Evolutionary conservation across 2,888 invertebrate genomes (phyloP), one percentile per base, ranked within the genome.

Genomic region (Lithophane ornitopus): DNA sequence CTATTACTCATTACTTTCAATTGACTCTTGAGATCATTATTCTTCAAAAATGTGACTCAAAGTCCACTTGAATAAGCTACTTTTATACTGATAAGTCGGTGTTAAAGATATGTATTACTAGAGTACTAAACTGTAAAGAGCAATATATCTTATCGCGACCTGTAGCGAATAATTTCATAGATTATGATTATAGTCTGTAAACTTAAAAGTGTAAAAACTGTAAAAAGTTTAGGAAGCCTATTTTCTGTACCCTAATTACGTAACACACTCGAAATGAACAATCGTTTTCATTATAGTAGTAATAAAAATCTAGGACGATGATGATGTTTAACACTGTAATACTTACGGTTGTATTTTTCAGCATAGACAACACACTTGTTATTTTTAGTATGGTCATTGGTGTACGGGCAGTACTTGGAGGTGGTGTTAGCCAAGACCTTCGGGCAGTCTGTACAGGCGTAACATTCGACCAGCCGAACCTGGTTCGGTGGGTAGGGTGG

Each of bases 331-430:
- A 3, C 58, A 22, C 1, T 41, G 58, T 58, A 44, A 67, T 80
- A 92, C 93, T 93, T 85, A 94, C 94, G 88, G 80, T 76, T 87
- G 75, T 93, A 95, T 73, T 92, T 90, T 70, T 95, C 95, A 0
- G 90, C 87, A 77, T 94, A 95, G 3, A 88, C 87, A 12, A 95
- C 90, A 82, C 95, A 95, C 81, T 89, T 93, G 41, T 88, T 89
- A 72, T 86, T 86, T 78, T 91, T 94, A 0, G 80, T 70, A 3
- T 84, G 69, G 56, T 93, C 91, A 2, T 81, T 75, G 6, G 89
- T 88, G 28, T 86, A 87, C 0, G 94, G 93, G 67, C 95, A 95
- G 8, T 80, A 62, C 81, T 92, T 94, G 1, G 81, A 68, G 0
- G 92, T 88, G 0, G 93, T 91, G 58, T 92, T 92, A 0, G 75